Evolutionary conservation across 1,140 invertebrate species (phyloP).

Genomic region (Contarinia nasturtii): DNA sequence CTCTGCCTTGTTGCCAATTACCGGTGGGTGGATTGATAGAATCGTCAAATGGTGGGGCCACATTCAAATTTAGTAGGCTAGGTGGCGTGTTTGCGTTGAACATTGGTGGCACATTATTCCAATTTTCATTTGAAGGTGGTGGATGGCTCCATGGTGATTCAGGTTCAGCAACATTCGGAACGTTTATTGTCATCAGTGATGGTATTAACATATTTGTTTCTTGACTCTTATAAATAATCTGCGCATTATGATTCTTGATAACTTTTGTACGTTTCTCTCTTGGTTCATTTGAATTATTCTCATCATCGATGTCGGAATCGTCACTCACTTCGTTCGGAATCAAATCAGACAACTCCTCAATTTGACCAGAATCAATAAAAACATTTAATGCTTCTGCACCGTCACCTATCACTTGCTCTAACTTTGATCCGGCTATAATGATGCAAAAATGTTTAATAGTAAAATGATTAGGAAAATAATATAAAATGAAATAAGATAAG

Average conservation of each 20-base stretch:
- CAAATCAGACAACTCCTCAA: conserved; percentile 56
- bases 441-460: background rate
- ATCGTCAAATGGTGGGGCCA: background rate
- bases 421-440: conserved; percentile 42
- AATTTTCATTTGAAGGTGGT: background rate
- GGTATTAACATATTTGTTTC: conserved; percentile 12
- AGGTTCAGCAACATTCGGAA: background rate
- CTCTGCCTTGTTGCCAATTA: background rate
- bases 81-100: background rate
- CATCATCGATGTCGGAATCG: conserved; percentile 16
- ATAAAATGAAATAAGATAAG: background rate
- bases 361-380: conserved; percentile 52
- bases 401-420: conserved; percentile 50
- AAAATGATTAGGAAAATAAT: background rate
- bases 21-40: background rate
- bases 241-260: conserved; percentile 18
- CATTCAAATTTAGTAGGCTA: background rate
- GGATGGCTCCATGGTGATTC: background rate
- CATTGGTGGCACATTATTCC: background rate
- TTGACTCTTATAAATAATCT: conserved; percentile 11
- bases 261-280: conserved; percentile 19
- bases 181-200: conserved; percentile 13
- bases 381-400: conserved; percentile 56
- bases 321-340: conserved; percentile 41
- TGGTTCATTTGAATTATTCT: conserved; percentile 11